A percentile compares a stretch with the other conserved stretches of the same genome.
phyloP scores from a whole-genome alignment of 2,113 vertebrate genomes.

The Recurvirostra avosetta region DNA sequence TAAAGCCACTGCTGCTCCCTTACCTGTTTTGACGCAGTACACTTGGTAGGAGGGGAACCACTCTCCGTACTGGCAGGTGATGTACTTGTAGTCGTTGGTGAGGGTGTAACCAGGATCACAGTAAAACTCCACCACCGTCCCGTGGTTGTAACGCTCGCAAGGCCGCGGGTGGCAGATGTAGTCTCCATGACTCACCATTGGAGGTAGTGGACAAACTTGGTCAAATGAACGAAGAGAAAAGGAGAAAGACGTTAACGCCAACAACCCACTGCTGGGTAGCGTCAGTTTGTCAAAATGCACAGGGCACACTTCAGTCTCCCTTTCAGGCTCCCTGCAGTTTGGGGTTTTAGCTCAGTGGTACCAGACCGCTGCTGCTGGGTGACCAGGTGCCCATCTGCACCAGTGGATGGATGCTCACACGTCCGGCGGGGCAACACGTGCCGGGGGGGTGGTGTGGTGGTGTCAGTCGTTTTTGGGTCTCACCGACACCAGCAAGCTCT shows the following conservation, averaged over 20 bases:
- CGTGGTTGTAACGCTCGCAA: conserved; percentile 84
- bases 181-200: conserved; percentile 83
- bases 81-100: conserved; percentile 87
- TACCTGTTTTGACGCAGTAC: conserved; percentile 83
- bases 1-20: not conserved
- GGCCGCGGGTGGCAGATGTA: conserved; percentile 86
- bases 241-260: not conserved
- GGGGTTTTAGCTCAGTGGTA: not conserved
- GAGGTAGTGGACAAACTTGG: conserved; percentile 86
- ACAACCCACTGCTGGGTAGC: not conserved
- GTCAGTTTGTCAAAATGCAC: not conserved
- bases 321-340: not conserved
- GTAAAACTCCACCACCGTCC: conserved; percentile 87
- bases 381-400: not conserved
- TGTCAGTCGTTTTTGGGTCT: not conserved
- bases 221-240: conserved; percentile 28
- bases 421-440: rapidly evolving
- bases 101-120: conserved; percentile 86
- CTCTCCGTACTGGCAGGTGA: conserved; percentile 86
- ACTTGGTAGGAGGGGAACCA: conserved; percentile 87
- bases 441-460: no score
- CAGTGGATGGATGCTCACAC: not conserved
- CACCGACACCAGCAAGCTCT: not conserved
- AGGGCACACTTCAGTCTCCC: not conserved
- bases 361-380: not conserved